Evolutionary conservation across 2,113 vertebrate species (phyloP).

Genomic region (Oenanthe melanoleuca): DNA sequence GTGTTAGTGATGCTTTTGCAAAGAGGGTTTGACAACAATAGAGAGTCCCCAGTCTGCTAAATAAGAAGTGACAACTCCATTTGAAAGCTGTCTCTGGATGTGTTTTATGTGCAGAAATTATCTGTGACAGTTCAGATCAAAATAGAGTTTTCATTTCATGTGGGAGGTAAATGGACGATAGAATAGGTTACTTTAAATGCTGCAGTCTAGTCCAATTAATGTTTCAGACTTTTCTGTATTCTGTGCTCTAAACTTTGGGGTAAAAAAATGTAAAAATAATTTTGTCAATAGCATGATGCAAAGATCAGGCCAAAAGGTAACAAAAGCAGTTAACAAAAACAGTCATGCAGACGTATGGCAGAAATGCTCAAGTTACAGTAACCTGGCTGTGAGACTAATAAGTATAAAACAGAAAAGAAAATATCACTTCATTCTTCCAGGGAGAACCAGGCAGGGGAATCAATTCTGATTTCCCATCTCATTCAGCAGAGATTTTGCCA

Average conservation of each 20-base stretch:
- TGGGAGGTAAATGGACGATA: constrained; percentile 70
- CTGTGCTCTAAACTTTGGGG: constrained; percentile 37
- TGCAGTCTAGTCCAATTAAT: constrained; percentile 70
- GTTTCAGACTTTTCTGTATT: constrained; percentile 33
- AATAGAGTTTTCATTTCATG: constrained; percentile 77
- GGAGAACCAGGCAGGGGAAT: constrained; percentile 3
- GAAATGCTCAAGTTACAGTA: constrained; percentile 40
- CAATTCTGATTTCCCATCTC: constrained; percentile 9
- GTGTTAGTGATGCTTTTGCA: constrained; percentile 76
- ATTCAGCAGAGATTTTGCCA: constrained; percentile 11
- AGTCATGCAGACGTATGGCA: neutral
- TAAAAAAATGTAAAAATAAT: neutral
- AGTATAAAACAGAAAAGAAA: constrained; percentile 39
- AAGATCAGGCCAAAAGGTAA: constrained; percentile 45
- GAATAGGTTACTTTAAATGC: constrained; percentile 71
- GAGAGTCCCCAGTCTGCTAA: constrained; percentile 81
- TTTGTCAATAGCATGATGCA: constrained; percentile 9
- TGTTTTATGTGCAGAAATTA: constrained; percentile 81
- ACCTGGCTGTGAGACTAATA: constrained; percentile 33
- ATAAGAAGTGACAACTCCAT: constrained; percentile 90
- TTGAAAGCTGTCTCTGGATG: constrained; percentile 79
- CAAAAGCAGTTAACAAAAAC: constrained; percentile 10
- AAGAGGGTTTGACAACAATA: constrained; percentile 86
- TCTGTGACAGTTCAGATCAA: constrained; percentile 80
- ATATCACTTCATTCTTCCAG: constrained; percentile 40